Evolutionary conservation across 2,797 vertebrate species (phyloP).

Genomic region (Coccyzus lansbergi): DNA sequence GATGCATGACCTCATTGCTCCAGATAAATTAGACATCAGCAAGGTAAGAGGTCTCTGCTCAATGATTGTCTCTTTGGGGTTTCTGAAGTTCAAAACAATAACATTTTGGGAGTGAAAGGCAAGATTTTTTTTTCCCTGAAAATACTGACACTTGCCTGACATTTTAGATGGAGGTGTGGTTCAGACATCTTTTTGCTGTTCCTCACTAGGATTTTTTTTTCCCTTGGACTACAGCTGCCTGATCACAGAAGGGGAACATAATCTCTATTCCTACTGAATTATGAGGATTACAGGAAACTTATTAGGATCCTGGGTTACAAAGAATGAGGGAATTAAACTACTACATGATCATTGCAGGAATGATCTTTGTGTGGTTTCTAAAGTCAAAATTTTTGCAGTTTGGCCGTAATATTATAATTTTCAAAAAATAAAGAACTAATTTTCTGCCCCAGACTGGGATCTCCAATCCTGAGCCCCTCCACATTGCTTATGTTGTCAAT

Average conservation of each 20-base stretch:
- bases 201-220: neutral
- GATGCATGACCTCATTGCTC: neutral
- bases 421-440: fast-evolving
- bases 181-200: neutral
- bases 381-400: neutral
- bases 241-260: neutral
- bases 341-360: neutral
- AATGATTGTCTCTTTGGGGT: neutral
- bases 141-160: neutral
- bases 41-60: neutral
- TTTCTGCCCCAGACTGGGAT: neutral
- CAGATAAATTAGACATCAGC: neutral
- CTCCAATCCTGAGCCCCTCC: neutral
- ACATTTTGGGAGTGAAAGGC: neutral
- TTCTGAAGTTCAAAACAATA: neutral
- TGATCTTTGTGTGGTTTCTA: neutral
- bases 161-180: neutral
- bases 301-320: neutral
- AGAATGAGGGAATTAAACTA: neutral
- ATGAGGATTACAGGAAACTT: neutral
- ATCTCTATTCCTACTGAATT: neutral
- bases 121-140: neutral
- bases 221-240: neutral
- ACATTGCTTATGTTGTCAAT: neutral
- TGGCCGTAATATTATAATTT: neutral